Base-by-base conservation (phyloP, 2,888 invertebrate species). In the Panorpa germanica region DNA sequence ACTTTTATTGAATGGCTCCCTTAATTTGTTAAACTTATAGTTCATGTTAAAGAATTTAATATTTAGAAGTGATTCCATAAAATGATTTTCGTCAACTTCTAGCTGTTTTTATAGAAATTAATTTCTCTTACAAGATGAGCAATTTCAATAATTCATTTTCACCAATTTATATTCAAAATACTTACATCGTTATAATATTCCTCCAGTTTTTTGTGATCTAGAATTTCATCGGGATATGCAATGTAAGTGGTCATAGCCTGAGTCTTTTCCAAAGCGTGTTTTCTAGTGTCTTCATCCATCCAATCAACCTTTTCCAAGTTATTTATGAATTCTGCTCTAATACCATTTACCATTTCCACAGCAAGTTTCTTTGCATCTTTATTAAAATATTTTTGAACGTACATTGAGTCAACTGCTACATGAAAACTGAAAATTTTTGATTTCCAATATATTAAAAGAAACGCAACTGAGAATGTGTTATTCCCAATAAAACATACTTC, bases 161-260 rank as follows among this genome's bases (percentile, higher is more conserved):
- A n/a, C n/a, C n/a, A 17, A n/a, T 20, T 28, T 8, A 14, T 5
- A 29, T 30, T 5, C 3, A 18, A 16, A 21, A 14, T 28, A 47
- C 63, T 56, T 53, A 85, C 73, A 35, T 70, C 68, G 5, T 63
- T 49, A 48, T 86, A 90, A 47, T 85, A 80, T 33, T 77, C 64
- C 25, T 73, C 75, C 4, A 91, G 59, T 47, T 83, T 85, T 3
- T 63, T 57, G 41, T 86, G 65, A 43, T 88, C 74, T 28, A 90
- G 57, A 46, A 91, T 67, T 50, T 88, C 90, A 42, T 77, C 77
- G 1, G 91, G 91, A 52, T 91, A 91, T 1, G 86, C 91, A 45
- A 93, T 90, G 50, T 90, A 83, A 1, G 82, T 72, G 2, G 73
- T 63, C 78, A 93, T 90, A 1, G 74, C 64, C 33, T 69, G 67